These are phyloP conservation scores for Drosophila pseudoananassae DNA, from an alignment of 1,140 invertebrate species.

Conservation along the genomic window DNA sequence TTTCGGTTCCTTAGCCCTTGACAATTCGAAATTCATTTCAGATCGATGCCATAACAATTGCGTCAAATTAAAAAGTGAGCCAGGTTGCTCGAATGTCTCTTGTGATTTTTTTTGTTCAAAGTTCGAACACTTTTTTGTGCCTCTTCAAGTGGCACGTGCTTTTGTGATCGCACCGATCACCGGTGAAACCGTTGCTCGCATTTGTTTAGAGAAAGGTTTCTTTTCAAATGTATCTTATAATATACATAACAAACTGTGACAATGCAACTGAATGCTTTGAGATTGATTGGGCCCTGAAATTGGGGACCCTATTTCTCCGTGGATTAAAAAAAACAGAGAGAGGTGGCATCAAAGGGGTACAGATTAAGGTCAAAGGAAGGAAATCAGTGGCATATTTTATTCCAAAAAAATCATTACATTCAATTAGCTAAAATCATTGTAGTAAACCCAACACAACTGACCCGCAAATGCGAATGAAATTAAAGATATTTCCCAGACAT, in stretches of 20 bases:
- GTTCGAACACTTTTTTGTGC: slow-evolving; percentile 42
- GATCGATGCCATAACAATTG: slow-evolving; percentile 73
- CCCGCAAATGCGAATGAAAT: slow-evolving; percentile 51
- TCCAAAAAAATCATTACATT: slow-evolving; percentile 58
- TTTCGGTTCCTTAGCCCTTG: slow-evolving; percentile 63
- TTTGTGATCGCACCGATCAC: slow-evolving; percentile 41
- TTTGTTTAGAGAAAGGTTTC: slow-evolving; percentile 78
- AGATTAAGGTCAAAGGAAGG: slow-evolving; percentile 40
- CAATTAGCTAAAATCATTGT: slow-evolving; percentile 70
- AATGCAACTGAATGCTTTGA: slow-evolving; percentile 53
- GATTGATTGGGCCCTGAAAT: slow-evolving; percentile 72
- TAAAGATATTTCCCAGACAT: slow-evolving; percentile 12
- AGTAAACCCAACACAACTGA: slow-evolving; percentile 42
- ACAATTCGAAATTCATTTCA: slow-evolving; percentile 69
- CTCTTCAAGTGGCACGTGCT: slow-evolving; percentile 76
- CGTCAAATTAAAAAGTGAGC: slow-evolving; percentile 75
- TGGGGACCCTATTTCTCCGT: slow-evolving; percentile 22
- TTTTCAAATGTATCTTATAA: slow-evolving; percentile 47
- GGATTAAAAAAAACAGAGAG: slow-evolving; percentile 14
- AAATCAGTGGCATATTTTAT: not conserved
- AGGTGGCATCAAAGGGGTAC: slow-evolving; percentile 3
- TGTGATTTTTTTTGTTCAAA: slow-evolving; percentile 30
- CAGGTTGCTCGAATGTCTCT: slow-evolving; percentile 33
- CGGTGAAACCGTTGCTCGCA: slow-evolving; percentile 73
- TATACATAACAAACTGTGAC: slow-evolving; percentile 63